Conservation (phyloP, 2,888 invertebrate genomes). For the Agonopterix arenella region DNA sequence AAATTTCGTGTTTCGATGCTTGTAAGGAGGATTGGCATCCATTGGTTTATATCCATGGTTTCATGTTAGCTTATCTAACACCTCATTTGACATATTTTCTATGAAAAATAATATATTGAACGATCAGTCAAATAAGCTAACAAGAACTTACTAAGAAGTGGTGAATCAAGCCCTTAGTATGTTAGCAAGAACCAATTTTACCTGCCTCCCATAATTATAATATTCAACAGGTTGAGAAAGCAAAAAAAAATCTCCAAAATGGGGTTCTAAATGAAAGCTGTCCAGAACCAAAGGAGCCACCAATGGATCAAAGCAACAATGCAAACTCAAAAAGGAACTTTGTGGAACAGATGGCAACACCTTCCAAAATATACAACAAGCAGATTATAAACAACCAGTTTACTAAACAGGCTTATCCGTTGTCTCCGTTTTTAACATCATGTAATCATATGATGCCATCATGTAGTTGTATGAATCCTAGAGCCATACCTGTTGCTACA, state of each 20-base stretch:
- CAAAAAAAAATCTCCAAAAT: slow-evolving; percentile 18
- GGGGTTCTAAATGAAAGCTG: slow-evolving; percentile 19
- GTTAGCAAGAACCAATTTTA: no score
- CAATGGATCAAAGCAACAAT: slow-evolving; percentile 12
- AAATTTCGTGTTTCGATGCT: no score
- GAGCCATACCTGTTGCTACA: neutral
- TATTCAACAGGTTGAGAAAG: slow-evolving; percentile 41
- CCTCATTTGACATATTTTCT: no score
- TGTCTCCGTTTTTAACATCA: neutral
- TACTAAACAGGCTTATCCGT: slow-evolving; percentile 13
- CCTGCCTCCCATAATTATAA: no score
- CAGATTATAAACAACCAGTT: slow-evolving; percentile 28
- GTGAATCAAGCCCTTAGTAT: no score
- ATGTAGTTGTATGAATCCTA: neutral
- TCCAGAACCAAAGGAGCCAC: slow-evolving; percentile 46
- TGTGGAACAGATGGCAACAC: neutral
- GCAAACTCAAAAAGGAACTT: neutral
- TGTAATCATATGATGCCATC: neutral
- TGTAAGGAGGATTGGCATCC: no score
- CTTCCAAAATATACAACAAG: slow-evolving; percentile 22
- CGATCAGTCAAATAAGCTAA: no score
- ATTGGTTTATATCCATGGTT: no score
- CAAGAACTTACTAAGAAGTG: no score
- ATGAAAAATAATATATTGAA: no score
- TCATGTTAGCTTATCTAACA: no score